A percentile compares a stretch with the other conserved stretches of the same genome.
Evolutionary conservation across 2,888 invertebrate species (phyloP).

Genomic region (Serrognathus titanus): DNA sequence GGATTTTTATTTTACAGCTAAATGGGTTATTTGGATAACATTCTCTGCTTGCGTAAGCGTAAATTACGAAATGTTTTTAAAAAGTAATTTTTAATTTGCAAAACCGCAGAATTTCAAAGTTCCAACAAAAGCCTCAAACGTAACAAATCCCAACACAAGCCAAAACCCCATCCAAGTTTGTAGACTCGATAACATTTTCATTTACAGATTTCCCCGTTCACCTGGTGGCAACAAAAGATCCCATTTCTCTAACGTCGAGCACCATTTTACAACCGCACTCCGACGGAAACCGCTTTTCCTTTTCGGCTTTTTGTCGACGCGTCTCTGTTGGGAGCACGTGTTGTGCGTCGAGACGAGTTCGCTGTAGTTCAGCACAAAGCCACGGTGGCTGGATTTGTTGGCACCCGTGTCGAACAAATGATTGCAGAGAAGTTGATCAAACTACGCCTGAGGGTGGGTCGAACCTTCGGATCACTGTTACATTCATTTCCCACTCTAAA

Average conservation of each 20-base stretch:
- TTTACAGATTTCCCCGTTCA: constrained; percentile 43
- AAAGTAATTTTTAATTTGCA: no score
- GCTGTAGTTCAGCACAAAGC: constrained; percentile 32
- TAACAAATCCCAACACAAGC: constrained; percentile 24
- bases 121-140: constrained; percentile 2
- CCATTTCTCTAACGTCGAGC: constrained; percentile 33
- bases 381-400: constrained; percentile 48
- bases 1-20: not conserved
- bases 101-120: no score
- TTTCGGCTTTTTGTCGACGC: constrained; percentile 12
- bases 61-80: no score
- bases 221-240: constrained; percentile 38
- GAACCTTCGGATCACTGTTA: not conserved
- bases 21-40: not conserved
- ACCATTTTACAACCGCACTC: constrained; percentile 38
- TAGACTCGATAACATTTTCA: constrained; percentile 39
- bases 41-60: no score
- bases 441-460: constrained; percentile 27
- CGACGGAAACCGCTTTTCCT: constrained; percentile 32
- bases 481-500: not conserved
- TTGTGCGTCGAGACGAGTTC: constrained; percentile 15
- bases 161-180: constrained; percentile 23
- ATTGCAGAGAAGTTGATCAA: constrained; percentile 49
- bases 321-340: not conserved
- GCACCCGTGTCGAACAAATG: constrained; percentile 52